Percentiles rank a stretch among this genome's conserved stretches.
Evolutionary conservation across 2,113 vertebrate species (phyloP).

Genomic region (Montifringilla adamsi): DNA sequence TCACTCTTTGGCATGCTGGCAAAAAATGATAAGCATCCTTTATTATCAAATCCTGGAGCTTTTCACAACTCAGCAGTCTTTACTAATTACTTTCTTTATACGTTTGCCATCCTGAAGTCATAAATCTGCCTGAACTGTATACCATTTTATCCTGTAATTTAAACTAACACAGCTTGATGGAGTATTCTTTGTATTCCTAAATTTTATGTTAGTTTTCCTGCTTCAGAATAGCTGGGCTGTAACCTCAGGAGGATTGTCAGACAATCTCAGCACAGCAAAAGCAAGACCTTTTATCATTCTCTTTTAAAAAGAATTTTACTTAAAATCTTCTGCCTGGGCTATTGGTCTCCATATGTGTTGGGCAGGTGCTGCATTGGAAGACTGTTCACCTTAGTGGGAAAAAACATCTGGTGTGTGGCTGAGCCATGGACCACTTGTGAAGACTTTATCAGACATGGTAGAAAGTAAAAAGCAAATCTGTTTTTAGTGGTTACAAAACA

Average conservation of each 20-base stretch:
- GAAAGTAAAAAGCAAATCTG: background rate
- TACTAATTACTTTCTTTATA: background rate
- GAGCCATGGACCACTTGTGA: background rate
- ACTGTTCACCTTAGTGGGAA: background rate
- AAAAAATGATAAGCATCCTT: background rate
- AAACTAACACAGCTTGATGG: background rate
- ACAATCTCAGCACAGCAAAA: background rate
- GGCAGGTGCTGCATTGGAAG: background rate
- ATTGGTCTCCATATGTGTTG: accelerated
- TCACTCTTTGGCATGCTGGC: background rate
- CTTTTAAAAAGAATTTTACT: background rate
- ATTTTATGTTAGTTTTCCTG: background rate
- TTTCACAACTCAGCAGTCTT: slow-evolving; percentile 6
- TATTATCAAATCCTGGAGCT: background rate
- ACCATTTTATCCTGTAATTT: background rate
- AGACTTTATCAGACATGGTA: background rate
- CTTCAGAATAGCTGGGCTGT: background rate
- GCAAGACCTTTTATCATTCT: background rate
- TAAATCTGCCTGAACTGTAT: background rate
- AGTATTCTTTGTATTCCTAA: background rate
- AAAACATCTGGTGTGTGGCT: background rate
- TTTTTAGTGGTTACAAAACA: background rate
- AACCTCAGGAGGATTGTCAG: background rate
- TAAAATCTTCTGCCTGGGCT: background rate
- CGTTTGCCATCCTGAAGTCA: background rate